Percentiles rank a stretch among this genome's conserved stretches.
Evolutionary conservation across 1,140 invertebrate species (phyloP).

Genomic region (Drosophila willistoni): DNA sequence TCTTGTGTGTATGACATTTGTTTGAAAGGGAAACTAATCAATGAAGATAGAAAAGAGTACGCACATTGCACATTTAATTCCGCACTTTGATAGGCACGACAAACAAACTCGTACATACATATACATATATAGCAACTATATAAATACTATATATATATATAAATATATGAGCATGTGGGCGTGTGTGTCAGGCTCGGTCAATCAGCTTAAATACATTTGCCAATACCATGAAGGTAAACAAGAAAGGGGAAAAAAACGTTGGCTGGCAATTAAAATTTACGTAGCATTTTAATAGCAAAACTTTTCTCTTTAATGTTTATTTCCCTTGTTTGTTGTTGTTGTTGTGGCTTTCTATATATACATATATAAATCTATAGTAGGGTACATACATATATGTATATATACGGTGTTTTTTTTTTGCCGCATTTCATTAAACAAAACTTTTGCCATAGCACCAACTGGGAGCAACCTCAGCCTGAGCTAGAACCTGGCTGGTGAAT

Average conservation of each 20-base stretch:
- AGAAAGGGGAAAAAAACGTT: constrained; percentile 38
- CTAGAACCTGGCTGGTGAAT: constrained; percentile 58
- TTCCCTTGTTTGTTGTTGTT: constrained; percentile 64
- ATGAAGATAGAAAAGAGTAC: constrained; percentile 50
- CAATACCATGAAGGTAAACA: constrained; percentile 41
- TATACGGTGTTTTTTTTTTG: constrained; percentile 58
- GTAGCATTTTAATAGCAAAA: constrained; percentile 79
- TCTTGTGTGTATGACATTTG: constrained; percentile 4
- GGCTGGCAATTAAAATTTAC: constrained; percentile 71
- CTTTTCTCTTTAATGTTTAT: constrained; percentile 79
- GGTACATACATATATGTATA: constrained; percentile 16
- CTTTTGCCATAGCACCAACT: constrained; percentile 57
- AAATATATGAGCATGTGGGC: background rate
- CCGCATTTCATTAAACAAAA: constrained; percentile 80
- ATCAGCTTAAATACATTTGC: constrained; percentile 64
- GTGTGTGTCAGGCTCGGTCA: constrained; percentile 24
- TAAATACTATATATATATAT: background rate
- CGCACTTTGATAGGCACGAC: constrained; percentile 40
- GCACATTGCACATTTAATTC: constrained; percentile 40
- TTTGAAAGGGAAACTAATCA: constrained; percentile 58
- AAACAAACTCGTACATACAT: background rate
- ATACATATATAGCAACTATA: background rate
- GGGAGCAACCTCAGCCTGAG: constrained; percentile 16
- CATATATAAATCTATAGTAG: no score
- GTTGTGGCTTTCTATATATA: constrained; percentile 39